phyloP scores from a whole-genome alignment of 2,113 vertebrate genomes.

The Gavialis gangeticus region DNA sequence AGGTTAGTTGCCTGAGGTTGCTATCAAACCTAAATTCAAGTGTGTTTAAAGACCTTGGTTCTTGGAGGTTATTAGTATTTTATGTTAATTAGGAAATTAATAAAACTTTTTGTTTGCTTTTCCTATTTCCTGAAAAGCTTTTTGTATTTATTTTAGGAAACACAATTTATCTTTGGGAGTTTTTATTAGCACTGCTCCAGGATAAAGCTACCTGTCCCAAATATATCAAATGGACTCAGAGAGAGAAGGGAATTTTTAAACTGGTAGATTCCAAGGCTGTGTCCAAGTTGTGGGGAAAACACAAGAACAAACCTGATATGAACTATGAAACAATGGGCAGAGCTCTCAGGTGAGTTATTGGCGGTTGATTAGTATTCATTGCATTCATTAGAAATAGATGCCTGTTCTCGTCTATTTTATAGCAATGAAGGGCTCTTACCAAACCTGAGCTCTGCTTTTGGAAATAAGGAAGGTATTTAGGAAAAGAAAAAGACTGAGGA shows the following conservation, averaged over 20 bases:
- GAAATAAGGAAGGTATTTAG: neutral
- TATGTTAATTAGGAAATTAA: neutral
- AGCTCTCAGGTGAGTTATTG: slow-evolving; percentile 90
- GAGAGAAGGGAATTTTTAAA: slow-evolving; percentile 96
- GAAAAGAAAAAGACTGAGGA: neutral
- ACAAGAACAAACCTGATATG: slow-evolving; percentile 99
- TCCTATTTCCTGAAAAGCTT: neutral
- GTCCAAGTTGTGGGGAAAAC: slow-evolving; percentile 94
- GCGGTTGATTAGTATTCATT: neutral
- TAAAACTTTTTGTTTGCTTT: neutral
- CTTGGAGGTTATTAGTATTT: neutral
- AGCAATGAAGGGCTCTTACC: neutral
- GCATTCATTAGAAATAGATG: neutral
- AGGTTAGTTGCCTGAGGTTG: neutral
- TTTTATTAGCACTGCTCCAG: slow-evolving; percentile 94
- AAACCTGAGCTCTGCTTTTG: neutral
- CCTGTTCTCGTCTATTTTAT: neutral
- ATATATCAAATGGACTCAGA: slow-evolving; percentile 98
- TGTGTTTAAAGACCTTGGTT: neutral
- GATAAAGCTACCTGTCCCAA: slow-evolving; percentile 95
- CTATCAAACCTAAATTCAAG: neutral
- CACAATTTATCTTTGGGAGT: slow-evolving; percentile 98
- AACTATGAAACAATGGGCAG: slow-evolving; percentile 99
- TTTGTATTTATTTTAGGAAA: slow-evolving; percentile 83
- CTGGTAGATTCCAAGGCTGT: slow-evolving; percentile 98